These are phyloP conservation scores for Crioceris asparagi DNA, from an alignment of 2,888 invertebrate species.

Conservation along the genomic window DNA sequence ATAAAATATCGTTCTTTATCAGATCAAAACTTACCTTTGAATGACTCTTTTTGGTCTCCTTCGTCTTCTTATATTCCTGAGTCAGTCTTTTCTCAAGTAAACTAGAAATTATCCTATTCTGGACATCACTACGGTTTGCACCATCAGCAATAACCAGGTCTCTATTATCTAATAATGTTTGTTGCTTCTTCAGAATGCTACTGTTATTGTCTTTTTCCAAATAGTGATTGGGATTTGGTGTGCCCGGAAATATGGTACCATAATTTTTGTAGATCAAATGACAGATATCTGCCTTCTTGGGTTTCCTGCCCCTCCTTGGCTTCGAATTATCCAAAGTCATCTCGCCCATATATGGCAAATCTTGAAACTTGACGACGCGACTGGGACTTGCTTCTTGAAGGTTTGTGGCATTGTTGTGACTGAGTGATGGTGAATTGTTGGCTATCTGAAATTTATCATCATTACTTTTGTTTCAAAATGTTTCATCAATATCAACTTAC, in stretches of 20 bases:
- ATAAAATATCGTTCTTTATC: neutral
- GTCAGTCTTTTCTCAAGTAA: slow-evolving; percentile 58
- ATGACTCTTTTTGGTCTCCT: slow-evolving; percentile 17
- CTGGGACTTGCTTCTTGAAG: slow-evolving; percentile 19
- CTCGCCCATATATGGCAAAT: slow-evolving; percentile 86
- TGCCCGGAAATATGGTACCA: slow-evolving; percentile 73
- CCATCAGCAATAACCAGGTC: slow-evolving; percentile 15
- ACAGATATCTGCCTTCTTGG: slow-evolving; percentile 86
- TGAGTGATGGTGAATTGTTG: slow-evolving; percentile 5
- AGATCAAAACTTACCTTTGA: slow-evolving; percentile 7
- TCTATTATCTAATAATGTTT: slow-evolving; percentile 19
- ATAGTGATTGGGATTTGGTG: slow-evolving; percentile 47
- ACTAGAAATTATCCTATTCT: slow-evolving; percentile 59
- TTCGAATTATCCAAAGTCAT: slow-evolving; percentile 82
- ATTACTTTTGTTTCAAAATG: too few relatives aligned
- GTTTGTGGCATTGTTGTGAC: too few relatives aligned
- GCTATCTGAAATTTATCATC: too few relatives aligned
- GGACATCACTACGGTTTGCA: slow-evolving; percentile 48
- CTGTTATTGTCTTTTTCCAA: slow-evolving; percentile 36
- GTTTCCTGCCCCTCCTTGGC: slow-evolving; percentile 76
- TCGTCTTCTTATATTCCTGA: slow-evolving; percentile 48
- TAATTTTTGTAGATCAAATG: slow-evolving; percentile 87
- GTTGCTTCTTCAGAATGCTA: slow-evolving; percentile 13
- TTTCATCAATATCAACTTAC: too few relatives aligned
- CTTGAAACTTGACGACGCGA: slow-evolving; percentile 61